A percentile compares a stretch with the other conserved stretches of the same genome.
phyloP scores from a whole-genome alignment of 2,797 vertebrate genomes.

The Protosalanx chinensis region DNA sequence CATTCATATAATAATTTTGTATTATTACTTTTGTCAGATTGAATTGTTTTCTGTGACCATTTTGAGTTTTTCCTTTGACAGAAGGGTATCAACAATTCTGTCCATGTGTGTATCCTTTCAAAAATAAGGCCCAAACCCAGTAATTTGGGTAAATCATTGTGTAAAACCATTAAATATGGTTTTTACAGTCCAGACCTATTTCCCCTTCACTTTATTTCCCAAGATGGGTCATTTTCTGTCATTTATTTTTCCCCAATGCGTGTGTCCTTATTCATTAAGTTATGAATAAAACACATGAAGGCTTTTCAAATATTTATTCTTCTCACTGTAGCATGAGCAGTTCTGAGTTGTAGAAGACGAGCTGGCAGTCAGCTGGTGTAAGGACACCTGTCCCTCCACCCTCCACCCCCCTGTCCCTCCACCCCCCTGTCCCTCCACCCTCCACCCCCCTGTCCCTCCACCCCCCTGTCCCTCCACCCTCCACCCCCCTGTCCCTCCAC shows the following conservation, averaged over 20 bases:
- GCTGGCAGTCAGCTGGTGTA: neutral
- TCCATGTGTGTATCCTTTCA: neutral
- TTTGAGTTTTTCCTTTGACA: no score
- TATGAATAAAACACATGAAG: conserved; percentile 51
- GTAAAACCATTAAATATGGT: neutral
- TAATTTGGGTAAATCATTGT: neutral
- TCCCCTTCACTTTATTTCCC: neutral
- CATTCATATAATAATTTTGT: no score
- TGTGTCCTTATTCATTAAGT: conserved; percentile 9
- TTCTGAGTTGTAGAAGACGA: conserved; percentile 34
- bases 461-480: no score
- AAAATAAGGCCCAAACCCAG: neutral
- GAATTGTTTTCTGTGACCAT: no score
- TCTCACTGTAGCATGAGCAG: conserved; percentile 34
- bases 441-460: no score
- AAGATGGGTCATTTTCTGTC: neutral
- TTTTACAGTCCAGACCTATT: neutral
- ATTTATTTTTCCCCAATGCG: neutral
- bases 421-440: no score
- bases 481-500: no score
- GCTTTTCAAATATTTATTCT: conserved; percentile 56
- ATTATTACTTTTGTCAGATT: no score
- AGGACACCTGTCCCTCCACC: no score
- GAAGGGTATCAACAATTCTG: no score
- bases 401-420: no score